phyloP scores from a whole-genome alignment of 1,140 invertebrate genomes.

The Bombus confusus region DNA sequence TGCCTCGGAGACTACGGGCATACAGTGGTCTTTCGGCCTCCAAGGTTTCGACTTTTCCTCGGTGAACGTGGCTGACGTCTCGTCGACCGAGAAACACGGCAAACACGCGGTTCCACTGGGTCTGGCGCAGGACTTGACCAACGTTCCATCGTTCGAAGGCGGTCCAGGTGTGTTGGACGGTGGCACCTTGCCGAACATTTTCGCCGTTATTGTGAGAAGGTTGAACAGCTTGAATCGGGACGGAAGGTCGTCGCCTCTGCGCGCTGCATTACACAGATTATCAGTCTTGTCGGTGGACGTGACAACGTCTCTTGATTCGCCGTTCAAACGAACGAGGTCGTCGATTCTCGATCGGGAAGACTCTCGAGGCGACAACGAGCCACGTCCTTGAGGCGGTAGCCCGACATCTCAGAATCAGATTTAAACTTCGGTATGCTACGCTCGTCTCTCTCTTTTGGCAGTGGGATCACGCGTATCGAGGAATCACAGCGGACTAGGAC shows the following conservation, averaged over 20 bases:
- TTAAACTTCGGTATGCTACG: not conserved
- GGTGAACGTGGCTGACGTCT: constrained; percentile 37
- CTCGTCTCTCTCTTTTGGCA: constrained; percentile 46
- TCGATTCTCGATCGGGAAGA: constrained; percentile 28
- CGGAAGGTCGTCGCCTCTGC: constrained; percentile 15
- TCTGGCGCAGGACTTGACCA: constrained; percentile 37
- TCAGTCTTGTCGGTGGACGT: constrained; percentile 28
- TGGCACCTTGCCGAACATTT: constrained; percentile 80
- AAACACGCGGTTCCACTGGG: constrained; percentile 62
- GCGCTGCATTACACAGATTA: constrained; percentile 52
- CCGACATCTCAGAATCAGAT: constrained; percentile 35
- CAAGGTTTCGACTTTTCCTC: constrained; percentile 69
- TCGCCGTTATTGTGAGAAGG: constrained; percentile 58
- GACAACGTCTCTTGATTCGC: constrained; percentile 27
- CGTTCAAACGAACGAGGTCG: not conserved
- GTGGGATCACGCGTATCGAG: constrained; percentile 43
- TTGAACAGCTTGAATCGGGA: constrained; percentile 37
- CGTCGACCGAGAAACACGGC: constrained; percentile 71
- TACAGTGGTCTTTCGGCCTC: constrained; percentile 60
- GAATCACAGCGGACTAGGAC: constrained; percentile 45
- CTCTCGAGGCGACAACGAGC: constrained; percentile 8
- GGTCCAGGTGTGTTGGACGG: constrained; percentile 72
- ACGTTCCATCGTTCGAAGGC: constrained; percentile 41
- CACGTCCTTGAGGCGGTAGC: not conserved
- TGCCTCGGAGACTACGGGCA: constrained; percentile 58